Percentiles rank a stretch among this genome's conserved stretches.
Conservation (phyloP, 2,113 vertebrate species). For the Eublepharis macularius region DNA sequence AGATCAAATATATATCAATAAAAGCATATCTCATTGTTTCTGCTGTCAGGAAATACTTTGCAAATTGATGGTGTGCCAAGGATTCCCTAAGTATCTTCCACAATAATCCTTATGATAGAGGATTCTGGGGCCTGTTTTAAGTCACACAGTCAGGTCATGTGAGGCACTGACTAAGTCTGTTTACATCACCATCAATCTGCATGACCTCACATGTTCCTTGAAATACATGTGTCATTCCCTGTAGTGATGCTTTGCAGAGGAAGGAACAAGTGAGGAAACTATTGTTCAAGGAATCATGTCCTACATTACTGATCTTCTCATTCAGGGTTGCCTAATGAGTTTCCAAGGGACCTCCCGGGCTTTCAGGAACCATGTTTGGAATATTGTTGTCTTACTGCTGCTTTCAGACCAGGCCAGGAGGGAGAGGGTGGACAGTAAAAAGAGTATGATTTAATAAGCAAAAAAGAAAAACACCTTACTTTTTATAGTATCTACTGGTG, state of each 20-base stretch:
- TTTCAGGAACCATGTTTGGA: no score
- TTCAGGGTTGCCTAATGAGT: not conserved
- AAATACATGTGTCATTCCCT: no score
- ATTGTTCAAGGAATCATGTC: not conserved
- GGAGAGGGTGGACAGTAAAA: not conserved
- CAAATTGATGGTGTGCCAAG: not conserved
- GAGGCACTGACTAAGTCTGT: no score
- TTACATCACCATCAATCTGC: no score
- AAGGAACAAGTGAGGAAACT: no score
- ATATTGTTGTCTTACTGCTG: not conserved
- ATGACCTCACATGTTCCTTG: no score
- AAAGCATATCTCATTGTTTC: not conserved
- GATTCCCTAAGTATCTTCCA: no score
- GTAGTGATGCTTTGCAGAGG: no score
- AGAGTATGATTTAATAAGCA: not conserved
- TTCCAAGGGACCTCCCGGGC: not conserved
- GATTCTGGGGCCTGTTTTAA: no score
- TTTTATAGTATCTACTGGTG: constrained; percentile 15
- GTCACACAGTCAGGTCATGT: no score
- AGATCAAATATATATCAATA: no score
- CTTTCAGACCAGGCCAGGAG: not conserved
- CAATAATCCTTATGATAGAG: no score
- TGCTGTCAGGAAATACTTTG: not conserved
- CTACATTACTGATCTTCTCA: not conserved
- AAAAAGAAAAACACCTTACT: not conserved